Base-by-base conservation (phyloP, 2,113 vertebrate genomes). In the Nothocercus julius region DNA sequence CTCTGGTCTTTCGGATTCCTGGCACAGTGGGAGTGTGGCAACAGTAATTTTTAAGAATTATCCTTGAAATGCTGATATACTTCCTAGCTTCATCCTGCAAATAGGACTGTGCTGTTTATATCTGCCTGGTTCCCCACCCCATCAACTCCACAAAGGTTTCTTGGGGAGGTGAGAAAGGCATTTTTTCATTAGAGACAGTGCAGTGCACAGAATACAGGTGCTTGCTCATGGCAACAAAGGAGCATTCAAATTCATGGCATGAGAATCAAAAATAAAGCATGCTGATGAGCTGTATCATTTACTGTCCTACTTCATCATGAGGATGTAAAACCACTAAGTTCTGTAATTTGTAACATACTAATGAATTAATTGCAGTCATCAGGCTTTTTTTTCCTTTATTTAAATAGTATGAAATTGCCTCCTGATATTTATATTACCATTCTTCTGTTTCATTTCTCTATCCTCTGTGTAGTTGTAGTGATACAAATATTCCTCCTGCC, bases 351-450 rank as follows among this genome's bases (percentile, higher is more conserved):
- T 76, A 69, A 47, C 32, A 22, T 27, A 44, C 36, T 42, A 53
- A 87, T 82, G 32, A 77, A 85, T 85, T 91, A 61, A 93, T 79
- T 88, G 56, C 82, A 82, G 72, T 49, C 81, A 85, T 45, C 67
- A 54, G 32, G 21, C 0, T 24, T 59, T 30, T 32, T 13, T 7
- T 32, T 13, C 9, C 7, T 53, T 78, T 90, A 56, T 83, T 93
- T 80, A 36, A 78, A 42, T 42, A 45, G 22, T 8, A 25, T 45
- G 42, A 91, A 92, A 86, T 89, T 27, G 36, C 67, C 80, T 30
- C 17, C 42, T 72, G 42, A 45, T 83, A 18, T 79, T 83, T 77
- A 56, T 58, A 9, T 69, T n/a, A 42, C 38, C 44, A 28, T 63
- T 70, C 68, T 47, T 75, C 76, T 51, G 63, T 61, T 56, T 78